Conservation (phyloP, 1,140 invertebrate genomes). For the Aphis craccivora region DNA sequence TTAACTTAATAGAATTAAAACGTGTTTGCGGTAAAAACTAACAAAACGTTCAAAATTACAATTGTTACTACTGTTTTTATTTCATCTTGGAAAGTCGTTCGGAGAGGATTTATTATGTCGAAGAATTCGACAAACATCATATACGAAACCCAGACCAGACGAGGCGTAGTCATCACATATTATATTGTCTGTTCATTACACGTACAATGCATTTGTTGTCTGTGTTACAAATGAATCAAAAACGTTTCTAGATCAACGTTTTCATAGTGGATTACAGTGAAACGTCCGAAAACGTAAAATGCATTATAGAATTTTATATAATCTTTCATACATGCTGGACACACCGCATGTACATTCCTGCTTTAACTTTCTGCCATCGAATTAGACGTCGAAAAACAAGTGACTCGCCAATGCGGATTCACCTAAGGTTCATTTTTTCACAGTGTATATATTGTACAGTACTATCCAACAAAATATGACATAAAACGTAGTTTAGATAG, state of each 20-base stretch:
- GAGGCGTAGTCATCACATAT: not conserved
- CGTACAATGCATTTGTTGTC: not conserved
- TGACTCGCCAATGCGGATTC: not conserved
- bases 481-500: not conserved
- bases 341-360: not conserved
- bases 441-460: not conserved
- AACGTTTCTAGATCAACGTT: not conserved
- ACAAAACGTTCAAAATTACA: not conserved
- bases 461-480: not conserved
- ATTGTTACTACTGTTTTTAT: not conserved
- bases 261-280: not conserved
- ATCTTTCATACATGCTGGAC: not conserved
- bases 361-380: not conserved
- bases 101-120: not conserved
- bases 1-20: not conserved
- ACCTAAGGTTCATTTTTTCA: not conserved
- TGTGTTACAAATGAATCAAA: conserved; percentile 14
- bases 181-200: not conserved
- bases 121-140: not conserved
- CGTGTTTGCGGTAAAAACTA: not conserved
- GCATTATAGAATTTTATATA: not conserved
- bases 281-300: not conserved
- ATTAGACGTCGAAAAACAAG: not conserved
- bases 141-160: not conserved
- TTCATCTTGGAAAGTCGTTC: not conserved